phyloP scores from a whole-genome alignment of 2,797 vertebrate species.

The Danio albolineatus region DNA sequence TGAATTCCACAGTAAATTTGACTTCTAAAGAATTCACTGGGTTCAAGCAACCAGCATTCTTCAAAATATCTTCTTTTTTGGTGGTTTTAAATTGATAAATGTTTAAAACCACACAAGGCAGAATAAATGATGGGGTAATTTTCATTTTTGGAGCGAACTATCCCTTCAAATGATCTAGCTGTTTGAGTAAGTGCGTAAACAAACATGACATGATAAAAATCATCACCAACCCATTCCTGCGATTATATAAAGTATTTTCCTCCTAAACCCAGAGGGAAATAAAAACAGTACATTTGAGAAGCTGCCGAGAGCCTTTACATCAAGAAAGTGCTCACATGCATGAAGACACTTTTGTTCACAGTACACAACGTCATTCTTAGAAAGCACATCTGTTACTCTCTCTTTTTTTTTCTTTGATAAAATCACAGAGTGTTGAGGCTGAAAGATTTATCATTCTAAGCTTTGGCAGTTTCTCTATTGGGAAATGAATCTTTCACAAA shows the following conservation, averaged over 20 bases:
- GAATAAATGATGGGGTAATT: too few relatives aligned
- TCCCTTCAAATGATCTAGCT: neutral
- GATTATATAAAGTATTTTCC: neutral
- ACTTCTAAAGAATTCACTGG: too few relatives aligned
- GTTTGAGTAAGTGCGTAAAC: neutral
- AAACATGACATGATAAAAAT: neutral
- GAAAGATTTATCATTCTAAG: neutral
- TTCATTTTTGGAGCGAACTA: too few relatives aligned
- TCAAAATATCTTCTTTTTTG: too few relatives aligned
- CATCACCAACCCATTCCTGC: neutral
- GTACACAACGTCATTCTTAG: neutral
- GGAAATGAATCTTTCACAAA: neutral
- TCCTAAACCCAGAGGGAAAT: neutral
- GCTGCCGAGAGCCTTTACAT: conserved; percentile 8
- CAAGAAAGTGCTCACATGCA: conserved; percentile 27
- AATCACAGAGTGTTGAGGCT: conserved; percentile 2
- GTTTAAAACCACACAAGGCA: too few relatives aligned
- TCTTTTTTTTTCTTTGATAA: neutral
- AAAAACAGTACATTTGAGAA: conserved; percentile 8
- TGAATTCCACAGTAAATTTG: too few relatives aligned
- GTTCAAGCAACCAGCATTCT: too few relatives aligned
- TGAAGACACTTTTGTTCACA: neutral
- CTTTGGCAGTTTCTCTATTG: conserved; percentile 19
- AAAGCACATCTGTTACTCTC: neutral
- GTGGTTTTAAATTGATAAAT: too few relatives aligned